A percentile compares a stretch with the other conserved stretches of the same genome.
phyloP scores from a whole-genome alignment of 2,888 invertebrate species.

The Xylota sylvarum region DNA sequence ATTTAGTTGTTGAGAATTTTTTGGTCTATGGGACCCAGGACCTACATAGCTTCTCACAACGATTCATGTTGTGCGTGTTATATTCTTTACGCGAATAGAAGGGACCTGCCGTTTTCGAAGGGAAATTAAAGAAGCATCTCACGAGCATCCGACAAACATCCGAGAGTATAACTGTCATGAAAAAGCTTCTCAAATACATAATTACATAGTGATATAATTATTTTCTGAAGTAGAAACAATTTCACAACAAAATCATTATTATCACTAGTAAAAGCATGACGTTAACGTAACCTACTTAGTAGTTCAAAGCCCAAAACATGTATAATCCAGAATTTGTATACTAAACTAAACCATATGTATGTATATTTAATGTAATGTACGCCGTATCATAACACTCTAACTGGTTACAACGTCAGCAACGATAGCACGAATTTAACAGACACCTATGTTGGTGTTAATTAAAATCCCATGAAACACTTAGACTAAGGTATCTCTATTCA shows the following conservation, averaged over 20 bases:
- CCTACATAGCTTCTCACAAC: no score
- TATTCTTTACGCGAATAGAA: no score
- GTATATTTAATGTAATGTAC: not conserved
- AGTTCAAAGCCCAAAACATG: not conserved
- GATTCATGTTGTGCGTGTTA: no score
- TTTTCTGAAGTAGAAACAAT: not conserved
- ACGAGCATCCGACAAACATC: no score
- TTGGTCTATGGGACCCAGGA: no score
- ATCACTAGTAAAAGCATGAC: not conserved
- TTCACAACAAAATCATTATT: not conserved
- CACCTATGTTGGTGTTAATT: conserved; percentile 37
- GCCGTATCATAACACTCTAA: conserved; percentile 5
- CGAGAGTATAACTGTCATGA: no score
- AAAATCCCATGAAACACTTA: conserved; percentile 24
- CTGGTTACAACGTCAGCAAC: conserved; percentile 20
- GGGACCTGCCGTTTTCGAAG: no score
- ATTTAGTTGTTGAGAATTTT: no score
- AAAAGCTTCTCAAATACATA: no score
- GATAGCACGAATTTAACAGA: conserved; percentile 10
- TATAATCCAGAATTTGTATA: not conserved
- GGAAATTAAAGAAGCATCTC: no score
- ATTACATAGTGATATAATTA: no score
- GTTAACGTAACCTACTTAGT: conserved; percentile 8
- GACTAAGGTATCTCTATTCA: not conserved
- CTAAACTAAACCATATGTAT: not conserved